These are phyloP conservation scores for Drosophila gaucha DNA, from an alignment of 2,888 invertebrate species.

Conservation along the genomic window DNA sequence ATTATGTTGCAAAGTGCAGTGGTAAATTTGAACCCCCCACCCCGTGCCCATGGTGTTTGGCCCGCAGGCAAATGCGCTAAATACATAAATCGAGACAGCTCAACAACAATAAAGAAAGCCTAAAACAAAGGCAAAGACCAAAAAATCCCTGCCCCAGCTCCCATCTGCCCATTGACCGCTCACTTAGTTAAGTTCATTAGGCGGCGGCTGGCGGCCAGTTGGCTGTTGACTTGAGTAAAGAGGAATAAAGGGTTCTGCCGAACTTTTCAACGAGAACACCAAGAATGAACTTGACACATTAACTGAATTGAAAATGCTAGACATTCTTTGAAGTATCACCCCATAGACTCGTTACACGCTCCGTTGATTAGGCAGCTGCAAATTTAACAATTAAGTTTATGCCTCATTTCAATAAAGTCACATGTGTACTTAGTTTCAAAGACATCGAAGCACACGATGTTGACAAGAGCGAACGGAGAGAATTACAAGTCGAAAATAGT, in stretches of 20 bases:
- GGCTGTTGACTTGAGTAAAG: constrained; percentile 22
- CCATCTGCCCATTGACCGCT: not conserved
- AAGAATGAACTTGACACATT: no score
- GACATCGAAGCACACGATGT: no score
- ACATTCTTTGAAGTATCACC: constrained; percentile 1
- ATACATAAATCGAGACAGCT: constrained; percentile 60
- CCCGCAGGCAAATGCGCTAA: constrained; percentile 31
- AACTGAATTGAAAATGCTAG: constrained; percentile 4
- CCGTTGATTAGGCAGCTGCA: not conserved
- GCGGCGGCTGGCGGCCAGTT: no score
- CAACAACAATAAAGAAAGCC: constrained; percentile 33
- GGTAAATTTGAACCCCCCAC: constrained; percentile 9
- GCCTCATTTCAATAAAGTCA: not conserved
- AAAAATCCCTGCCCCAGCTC: not conserved
- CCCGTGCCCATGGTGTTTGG: not conserved
- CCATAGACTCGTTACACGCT: not conserved
- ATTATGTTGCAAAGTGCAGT: constrained; percentile 57
- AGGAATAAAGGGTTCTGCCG: not conserved
- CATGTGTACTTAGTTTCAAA: no score
- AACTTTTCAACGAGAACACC: no score
- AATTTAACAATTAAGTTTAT: not conserved
- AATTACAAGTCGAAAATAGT: no score
- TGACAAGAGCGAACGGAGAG: no score
- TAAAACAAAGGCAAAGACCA: constrained; percentile 16
- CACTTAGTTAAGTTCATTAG: constrained; percentile 46